Base-by-base conservation (phyloP, 2,888 invertebrate genomes). In the Pteria penguin region DNA sequence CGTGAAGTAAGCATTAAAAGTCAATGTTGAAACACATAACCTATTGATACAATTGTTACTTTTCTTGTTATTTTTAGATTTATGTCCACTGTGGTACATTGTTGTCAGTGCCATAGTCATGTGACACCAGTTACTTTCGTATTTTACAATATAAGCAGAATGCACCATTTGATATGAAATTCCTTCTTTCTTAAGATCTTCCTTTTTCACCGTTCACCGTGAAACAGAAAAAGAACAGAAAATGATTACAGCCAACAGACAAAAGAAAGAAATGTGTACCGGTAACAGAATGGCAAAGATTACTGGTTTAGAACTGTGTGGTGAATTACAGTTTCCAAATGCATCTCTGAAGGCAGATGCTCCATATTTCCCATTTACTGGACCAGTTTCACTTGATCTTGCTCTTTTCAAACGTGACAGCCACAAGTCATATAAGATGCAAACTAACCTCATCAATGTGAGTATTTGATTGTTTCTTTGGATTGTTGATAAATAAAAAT, bases 241-340 rank as follows among this genome's bases (percentile, higher is more conserved):
- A 68, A 96, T 96, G 2, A 93, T 95, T 55, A 94, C 93, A 80
- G 93, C 94, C 79, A 94, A 94, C 80, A 93, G 94, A 66, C 94
- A 94, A 66, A 94, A 94, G 4, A 79, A 93, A 1, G 82, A 82
- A 26, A 76, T 84, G 1, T 93, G 93, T 82, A 87, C 90, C 0
- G 89, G 91, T 2, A 79, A 74, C 24, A 75, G 75, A 11, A 63
- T 87, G 22, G 96, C 96, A 85, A 94, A 94, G 78, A 94, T 96
- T 0, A 94, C 97, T 24, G 98, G 98, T 0, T 93, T 98, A 69
- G 96, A 97, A 93, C 93, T 97, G 45, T 98, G 97, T 88, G 95
- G 95, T 0, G 95, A 96, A 74, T 95, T 96, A 86, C 81, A 88
- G 32, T 88, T 90, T 71, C 85, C 93, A 95, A 93, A 95, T 95